Base-by-base conservation (phyloP, 2,797 vertebrate genomes). In the Crocodylus rhombifer region DNA sequence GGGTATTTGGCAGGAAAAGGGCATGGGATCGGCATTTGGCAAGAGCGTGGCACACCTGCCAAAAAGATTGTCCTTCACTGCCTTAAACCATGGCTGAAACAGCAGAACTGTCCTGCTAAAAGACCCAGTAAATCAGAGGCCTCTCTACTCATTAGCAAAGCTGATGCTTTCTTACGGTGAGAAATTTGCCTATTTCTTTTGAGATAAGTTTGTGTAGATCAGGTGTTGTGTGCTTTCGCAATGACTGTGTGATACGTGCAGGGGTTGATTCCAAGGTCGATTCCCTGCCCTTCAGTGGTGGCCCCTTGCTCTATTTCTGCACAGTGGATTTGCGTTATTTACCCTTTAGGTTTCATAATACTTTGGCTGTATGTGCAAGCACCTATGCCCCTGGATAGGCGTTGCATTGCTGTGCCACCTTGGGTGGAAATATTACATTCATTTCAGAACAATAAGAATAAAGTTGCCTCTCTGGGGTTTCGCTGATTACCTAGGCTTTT, bases 301-400 rank as follows among this genome's bases (percentile, higher is more conserved):
- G 67, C 33, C 7, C 18, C 16, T 42, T 30, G 7, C 67, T 36
- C 11, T 36, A 71, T 12, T 42, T 71, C 65, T 69, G n/a, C n/a
- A 10, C 42, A 51, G 42, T 51, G 10, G 0, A 13, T 23, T 15
- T 3, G 5, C 0, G 33, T 20, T 69, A 71, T 71, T 42, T 33
- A 26, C 1, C 2, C 67, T 11, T 18, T 5, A 0, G 3, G 2
- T 14, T 51, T 2, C 2, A 51, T 51, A 51, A 2, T 4, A 67
- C 33, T 10, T 6, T 64, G 12, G 14, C 11, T 1, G 3, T 1
- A 0, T 0, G 0, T 15, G 5, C 20, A 14, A 33, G 80, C 78
- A 64, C 42, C 64, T 63, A 57, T 15, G 61, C 58, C 1, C 1
- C 7, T 14, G 20, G 12, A 23, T 21, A 69, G 30, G 30, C 20